Percentiles rank a stretch among this genome's conserved stretches.
phyloP scores from a whole-genome alignment of 1,140 invertebrate genomes.

The Samia ricini region DNA sequence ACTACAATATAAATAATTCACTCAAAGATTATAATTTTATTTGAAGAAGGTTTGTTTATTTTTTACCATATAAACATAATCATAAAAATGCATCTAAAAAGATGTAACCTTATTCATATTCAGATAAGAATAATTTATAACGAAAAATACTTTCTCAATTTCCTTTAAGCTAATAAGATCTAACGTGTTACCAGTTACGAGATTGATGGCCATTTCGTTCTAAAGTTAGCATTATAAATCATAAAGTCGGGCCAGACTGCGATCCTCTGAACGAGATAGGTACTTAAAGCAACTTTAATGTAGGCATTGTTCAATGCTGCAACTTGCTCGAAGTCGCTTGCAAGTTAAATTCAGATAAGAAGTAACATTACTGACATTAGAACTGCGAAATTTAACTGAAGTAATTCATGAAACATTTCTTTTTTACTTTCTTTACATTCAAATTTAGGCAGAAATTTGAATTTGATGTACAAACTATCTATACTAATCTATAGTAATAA shows the following conservation, averaged over 20 bases:
- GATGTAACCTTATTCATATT: too few relatives aligned
- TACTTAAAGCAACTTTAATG: slow-evolving; percentile 37
- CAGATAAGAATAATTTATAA: background rate
- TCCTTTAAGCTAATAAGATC: background rate
- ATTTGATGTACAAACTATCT: too few relatives aligned
- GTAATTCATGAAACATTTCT: background rate
- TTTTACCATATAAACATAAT: too few relatives aligned
- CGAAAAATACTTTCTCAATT: background rate
- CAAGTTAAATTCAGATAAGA: slow-evolving; percentile 22
- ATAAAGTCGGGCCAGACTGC: slow-evolving; percentile 26
- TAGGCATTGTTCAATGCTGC: slow-evolving; percentile 23
- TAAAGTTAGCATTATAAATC: slow-evolving; percentile 31
- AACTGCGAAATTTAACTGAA: background rate
- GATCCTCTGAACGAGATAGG: slow-evolving; percentile 22
- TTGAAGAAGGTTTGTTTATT: too few relatives aligned
- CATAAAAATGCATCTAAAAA: too few relatives aligned
- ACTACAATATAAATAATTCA: too few relatives aligned
- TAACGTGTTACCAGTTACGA: background rate
- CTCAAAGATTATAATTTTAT: too few relatives aligned
- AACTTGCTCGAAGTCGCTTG: slow-evolving; percentile 26
- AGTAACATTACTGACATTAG: background rate
- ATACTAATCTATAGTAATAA: too few relatives aligned
- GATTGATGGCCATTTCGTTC: slow-evolving; percentile 8
- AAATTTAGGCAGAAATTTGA: background rate
- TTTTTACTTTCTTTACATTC: background rate